Base-by-base conservation (phyloP, 1,140 invertebrate species). In the Drosophila nigromelanica region DNA sequence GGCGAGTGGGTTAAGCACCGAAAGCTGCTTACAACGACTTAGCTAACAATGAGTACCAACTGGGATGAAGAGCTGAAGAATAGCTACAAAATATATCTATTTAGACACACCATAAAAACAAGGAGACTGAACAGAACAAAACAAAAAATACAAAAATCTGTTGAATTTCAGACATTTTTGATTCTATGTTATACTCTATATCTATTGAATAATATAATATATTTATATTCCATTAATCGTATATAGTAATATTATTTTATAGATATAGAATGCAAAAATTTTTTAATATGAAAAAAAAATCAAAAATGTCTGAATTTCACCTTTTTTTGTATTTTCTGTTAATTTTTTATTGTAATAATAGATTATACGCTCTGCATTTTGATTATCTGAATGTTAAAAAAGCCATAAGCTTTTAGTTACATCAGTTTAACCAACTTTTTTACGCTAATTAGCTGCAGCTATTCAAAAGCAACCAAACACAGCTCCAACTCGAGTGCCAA, bases 1-100 rank as follows among this genome's bases (percentile, higher is more conserved):
- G 14, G 30, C 37, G 27, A 66, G 42, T 39, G 61, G 45, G 45
- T 71, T 66, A 39, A 71, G 60, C 24, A 47, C 42, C 47, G 8
- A 27, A 43, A 54, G 43, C 45, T 33, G 42, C 35, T 62, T 45
- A 54, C n/a, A 37, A 15, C 27, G n/a, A 10, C 12, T 33, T 18
- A 56, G 21, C 15, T 0, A 39, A 15, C 3, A 40, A 24, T 56
- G 12, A 14, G 27, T 5, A 6, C 27, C 5, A 33, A 11, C 40
- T 39, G 27, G 5, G 11, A 39, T 4, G 11, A 4, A 21, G 1
- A 15, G 1, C 6, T 35, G 2, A 35, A 24, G 11, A 7, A n/a
- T 21, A 12, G 15, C 15, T 18, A 12, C 51, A 18, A 21, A 37
- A 33, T 24, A 8, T 50, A 50, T 30, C 4, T 10, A 35, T 2